Evolutionary conservation across 2,888 invertebrate genomes (phyloP), one percentile per base, ranked within the genome.

Genomic region (Malachius bipustulatus): DNA sequence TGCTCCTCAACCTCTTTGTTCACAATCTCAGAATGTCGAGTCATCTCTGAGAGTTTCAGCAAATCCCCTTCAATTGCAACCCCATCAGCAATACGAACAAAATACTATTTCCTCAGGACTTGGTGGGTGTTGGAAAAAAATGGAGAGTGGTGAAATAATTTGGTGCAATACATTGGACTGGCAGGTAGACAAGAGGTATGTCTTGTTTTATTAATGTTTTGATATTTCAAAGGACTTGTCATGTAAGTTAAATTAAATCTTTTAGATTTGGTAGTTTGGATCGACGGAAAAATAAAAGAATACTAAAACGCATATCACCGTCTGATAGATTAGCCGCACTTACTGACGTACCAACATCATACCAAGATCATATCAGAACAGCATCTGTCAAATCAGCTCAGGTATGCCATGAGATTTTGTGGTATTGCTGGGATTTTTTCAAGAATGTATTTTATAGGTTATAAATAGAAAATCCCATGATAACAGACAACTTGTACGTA

Each of bases 201-300:
- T 30, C 9, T 27, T 30, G 6, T 32, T 28, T 32, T 14, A 16
- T 10, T n/a, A n/a, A n/a, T n/a, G n/a, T n/a, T n/a, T n/a, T n/a
- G n/a, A n/a, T n/a, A n/a, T n/a, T n/a, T n/a, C n/a, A 26, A 4
- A 26, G 14, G 2, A n/a, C n/a, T n/a, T n/a, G n/a, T n/a, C n/a
- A n/a, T n/a, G n/a, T 33, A n/a, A n/a, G n/a, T n/a, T n/a, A n/a
- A n/a, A n/a, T n/a, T n/a, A n/a, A n/a, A n/a, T n/a, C 35, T 51
- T 49, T 26, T 35, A 67, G 70, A 47, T 74, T 72, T 53, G 73
- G 74, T 3, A 75, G 74, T 53, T 60, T 75, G 19, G 74, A 75
- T 54, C 62, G 73, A 24, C 64, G 72, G 52, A 69, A 66, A 60
- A 66, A 65, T 35, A 63, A 57, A 43, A 50, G 57, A 33, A 32